Evolutionary conservation across 2,797 vertebrate species (phyloP).

Genomic region (Crenichthys baileyi): DNA sequence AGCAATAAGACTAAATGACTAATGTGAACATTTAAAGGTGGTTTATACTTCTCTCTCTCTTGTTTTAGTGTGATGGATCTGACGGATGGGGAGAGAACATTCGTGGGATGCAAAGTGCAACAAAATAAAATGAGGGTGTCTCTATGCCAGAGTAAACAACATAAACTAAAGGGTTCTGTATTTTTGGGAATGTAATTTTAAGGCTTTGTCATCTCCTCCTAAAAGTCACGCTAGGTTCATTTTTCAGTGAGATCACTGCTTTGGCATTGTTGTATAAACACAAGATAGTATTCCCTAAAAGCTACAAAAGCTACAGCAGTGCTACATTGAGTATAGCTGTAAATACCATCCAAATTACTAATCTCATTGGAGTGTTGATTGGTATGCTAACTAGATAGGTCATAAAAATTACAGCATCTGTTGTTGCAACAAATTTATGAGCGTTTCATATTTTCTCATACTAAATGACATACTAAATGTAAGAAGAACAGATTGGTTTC

Average conservation of each 20-base stretch:
- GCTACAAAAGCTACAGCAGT: background rate
- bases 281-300: constrained; percentile 1
- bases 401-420: background rate
- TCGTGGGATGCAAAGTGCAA: background rate
- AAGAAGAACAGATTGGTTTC: background rate
- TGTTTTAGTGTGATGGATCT: background rate
- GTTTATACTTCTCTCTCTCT: background rate
- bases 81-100: background rate
- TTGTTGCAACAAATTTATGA: background rate
- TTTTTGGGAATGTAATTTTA: constrained; percentile 17
- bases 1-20: constrained; percentile 24
- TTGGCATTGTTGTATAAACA: constrained; percentile 16
- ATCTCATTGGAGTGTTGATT: background rate
- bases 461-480: background rate
- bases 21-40: constrained; percentile 22
- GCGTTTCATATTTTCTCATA: background rate
- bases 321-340: background rate
- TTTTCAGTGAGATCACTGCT: constrained; percentile 21
- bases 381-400: background rate
- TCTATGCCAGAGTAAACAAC: constrained; percentile 14
- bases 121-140: constrained; percentile 1
- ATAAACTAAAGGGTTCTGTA: constrained; percentile 4
- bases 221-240: constrained; percentile 7
- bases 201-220: constrained; percentile 7
- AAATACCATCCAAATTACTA: background rate